Evolutionary conservation across 2,797 vertebrate genomes (phyloP).

Genomic region (Myoxocephalus aenaeus): DNA sequence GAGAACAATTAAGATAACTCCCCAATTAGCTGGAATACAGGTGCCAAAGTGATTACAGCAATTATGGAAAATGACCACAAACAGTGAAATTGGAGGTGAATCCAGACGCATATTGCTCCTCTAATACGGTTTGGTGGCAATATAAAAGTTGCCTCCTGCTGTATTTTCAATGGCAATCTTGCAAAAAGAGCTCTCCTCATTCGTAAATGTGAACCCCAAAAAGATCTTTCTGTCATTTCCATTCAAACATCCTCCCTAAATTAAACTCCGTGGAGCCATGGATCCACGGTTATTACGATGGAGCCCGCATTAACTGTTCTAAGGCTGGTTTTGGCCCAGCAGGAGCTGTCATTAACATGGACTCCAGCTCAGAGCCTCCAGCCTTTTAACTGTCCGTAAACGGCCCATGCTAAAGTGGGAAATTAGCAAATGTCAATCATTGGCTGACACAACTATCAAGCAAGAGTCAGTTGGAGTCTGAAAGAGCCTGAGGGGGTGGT

Average conservation of each 20-base stretch:
- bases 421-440: slow-evolving; percentile 80
- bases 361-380: slow-evolving; percentile 57
- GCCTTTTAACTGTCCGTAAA: slow-evolving; percentile 62
- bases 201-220: neutral
- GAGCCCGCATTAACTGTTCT: slow-evolving; percentile 27
- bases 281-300: slow-evolving; percentile 17
- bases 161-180: neutral
- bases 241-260: neutral
- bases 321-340: slow-evolving; percentile 47
- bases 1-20: slow-evolving; percentile 18
- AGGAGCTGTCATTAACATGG: slow-evolving; percentile 65
- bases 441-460: slow-evolving; percentile 56
- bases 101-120: neutral
- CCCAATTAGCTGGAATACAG: slow-evolving; percentile 39
- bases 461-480: slow-evolving; percentile 39
- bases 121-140: neutral
- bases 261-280: slow-evolving; percentile 7
- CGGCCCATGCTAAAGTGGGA: slow-evolving; percentile 48
- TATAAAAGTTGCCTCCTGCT: neutral
- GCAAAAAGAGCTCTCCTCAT: neutral
- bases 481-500: slow-evolving; percentile 38
- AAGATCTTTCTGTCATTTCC: slow-evolving; percentile 1
- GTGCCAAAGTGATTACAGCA: slow-evolving; percentile 4
- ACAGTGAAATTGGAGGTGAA: slow-evolving; percentile 2
- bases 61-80: slow-evolving; percentile 22